Evolutionary conservation across 2,888 invertebrate genomes (phyloP).

Genomic region (Cheilosia variabilis): DNA sequence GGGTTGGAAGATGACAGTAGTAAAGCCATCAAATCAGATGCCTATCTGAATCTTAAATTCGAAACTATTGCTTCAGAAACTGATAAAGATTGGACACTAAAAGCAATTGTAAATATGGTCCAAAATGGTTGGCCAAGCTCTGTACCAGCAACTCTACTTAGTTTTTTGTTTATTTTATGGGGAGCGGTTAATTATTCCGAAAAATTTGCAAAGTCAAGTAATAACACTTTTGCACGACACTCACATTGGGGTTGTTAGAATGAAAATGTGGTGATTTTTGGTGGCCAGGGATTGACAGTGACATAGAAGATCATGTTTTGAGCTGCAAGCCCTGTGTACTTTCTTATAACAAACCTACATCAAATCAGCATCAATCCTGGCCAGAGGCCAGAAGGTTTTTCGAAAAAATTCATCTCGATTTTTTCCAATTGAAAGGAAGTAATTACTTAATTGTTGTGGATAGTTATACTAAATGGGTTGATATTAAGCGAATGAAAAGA

Average conservation of each 20-base stretch:
- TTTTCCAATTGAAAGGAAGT: slow-evolving; percentile 25
- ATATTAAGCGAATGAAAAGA: slow-evolving; percentile 26
- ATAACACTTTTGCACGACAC: slow-evolving; percentile 15
- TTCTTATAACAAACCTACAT: not conserved
- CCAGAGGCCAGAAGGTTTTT: slow-evolving; percentile 33
- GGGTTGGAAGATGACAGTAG: not conserved
- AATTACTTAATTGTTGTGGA: slow-evolving; percentile 30
- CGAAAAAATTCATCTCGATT: slow-evolving; percentile 60
- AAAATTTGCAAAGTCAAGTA: not conserved
- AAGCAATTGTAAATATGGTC: not conserved
- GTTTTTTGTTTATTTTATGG: slow-evolving; percentile 38
- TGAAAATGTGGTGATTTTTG: slow-evolving; percentile 78
- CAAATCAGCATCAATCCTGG: slow-evolving; percentile 23
- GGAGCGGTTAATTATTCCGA: slow-evolving; percentile 29
- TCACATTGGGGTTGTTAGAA: slow-evolving; percentile 54
- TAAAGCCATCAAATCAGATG: not conserved
- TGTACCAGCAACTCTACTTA: not conserved
- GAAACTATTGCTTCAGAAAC: not conserved
- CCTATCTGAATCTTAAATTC: not conserved
- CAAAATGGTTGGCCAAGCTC: not conserved
- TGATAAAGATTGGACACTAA: not conserved
- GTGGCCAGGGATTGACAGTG: slow-evolving; percentile 72
- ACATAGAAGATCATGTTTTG: slow-evolving; percentile 68
- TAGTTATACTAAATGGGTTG: slow-evolving; percentile 39
- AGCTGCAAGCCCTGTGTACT: slow-evolving; percentile 49